A percentile compares a stretch with the other conserved stretches of the same genome.
Conservation (phyloP, 2,888 invertebrate genomes). For the Magallana nippona region DNA sequence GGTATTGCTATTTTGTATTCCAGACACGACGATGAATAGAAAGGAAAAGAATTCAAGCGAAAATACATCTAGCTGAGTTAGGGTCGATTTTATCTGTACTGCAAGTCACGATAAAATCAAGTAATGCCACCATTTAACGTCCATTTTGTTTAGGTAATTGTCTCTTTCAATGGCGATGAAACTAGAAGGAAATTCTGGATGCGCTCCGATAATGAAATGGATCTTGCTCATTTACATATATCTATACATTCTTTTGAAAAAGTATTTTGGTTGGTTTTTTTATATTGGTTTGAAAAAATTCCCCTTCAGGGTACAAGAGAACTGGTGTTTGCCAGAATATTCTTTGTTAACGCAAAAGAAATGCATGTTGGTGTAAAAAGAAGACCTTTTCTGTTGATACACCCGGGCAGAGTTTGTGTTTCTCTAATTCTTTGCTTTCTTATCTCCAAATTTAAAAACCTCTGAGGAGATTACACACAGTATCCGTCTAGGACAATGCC, state of each 20-base stretch:
- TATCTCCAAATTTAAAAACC: constrained; percentile 5
- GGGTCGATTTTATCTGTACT: constrained; percentile 28
- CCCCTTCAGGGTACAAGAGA: not conserved
- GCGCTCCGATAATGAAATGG: constrained; percentile 12
- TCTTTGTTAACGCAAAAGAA: not conserved
- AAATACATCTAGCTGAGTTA: constrained; percentile 13
- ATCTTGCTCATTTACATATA: constrained; percentile 9
- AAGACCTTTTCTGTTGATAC: not conserved
- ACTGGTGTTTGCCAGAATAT: not conserved
- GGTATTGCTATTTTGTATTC: constrained; percentile 18
- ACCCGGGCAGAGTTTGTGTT: not conserved
- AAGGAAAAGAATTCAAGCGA: constrained; percentile 31
- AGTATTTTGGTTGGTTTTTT: not conserved
- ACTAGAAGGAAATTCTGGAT: constrained; percentile 23
- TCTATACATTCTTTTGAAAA: not conserved
- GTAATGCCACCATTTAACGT: constrained; percentile 18
- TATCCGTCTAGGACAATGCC: not conserved
- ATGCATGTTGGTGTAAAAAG: not conserved
- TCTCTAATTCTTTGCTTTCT: constrained; percentile 28
- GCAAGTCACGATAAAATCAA: constrained; percentile 31
- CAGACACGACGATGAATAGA: constrained; percentile 17
- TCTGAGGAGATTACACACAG: constrained; percentile 8
- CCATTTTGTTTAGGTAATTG: constrained; percentile 26
- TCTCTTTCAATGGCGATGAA: constrained; percentile 32
- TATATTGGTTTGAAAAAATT: not conserved